Percentiles rank a stretch among this genome's conserved stretches.
Evolutionary conservation across 2,113 vertebrate species (phyloP).

Genomic region (Amphiprion ocellaris): DNA sequence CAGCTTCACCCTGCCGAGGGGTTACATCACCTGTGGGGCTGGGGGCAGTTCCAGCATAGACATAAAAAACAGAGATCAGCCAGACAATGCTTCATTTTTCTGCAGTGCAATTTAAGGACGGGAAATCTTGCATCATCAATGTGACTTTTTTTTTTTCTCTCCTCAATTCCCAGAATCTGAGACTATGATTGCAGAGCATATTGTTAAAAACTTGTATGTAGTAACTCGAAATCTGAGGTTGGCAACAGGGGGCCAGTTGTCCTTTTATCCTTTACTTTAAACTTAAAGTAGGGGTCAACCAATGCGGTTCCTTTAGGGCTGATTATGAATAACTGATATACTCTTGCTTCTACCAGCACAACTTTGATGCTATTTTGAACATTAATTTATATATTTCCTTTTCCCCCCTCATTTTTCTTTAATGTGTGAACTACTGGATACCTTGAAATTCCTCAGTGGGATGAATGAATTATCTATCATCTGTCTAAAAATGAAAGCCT

Average conservation of each 20-base stretch:
- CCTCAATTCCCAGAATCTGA: not conserved
- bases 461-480: too few species aligned
- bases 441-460: too few species aligned
- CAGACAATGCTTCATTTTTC: constrained; percentile 13
- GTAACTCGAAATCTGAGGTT: not conserved
- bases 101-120: not conserved
- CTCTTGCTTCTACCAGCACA: too few species aligned
- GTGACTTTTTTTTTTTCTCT: not conserved
- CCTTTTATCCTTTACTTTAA: not conserved
- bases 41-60: constrained; percentile 15
- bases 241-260: not conserved
- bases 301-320: too few species aligned
- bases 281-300: too few species aligned
- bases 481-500: too few species aligned
- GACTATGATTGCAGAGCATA: not conserved
- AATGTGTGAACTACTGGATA: too few species aligned
- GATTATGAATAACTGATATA: too few species aligned
- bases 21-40: constrained; percentile 67
- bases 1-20: constrained; percentile 34
- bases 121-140: not conserved
- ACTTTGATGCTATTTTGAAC: too few species aligned
- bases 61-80: constrained; percentile 32
- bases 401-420: too few species aligned
- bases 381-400: too few species aligned
- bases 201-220: not conserved